Evolutionary conservation across 1,140 invertebrate species (phyloP).

Genomic region (Frieseomelitta varia): DNA sequence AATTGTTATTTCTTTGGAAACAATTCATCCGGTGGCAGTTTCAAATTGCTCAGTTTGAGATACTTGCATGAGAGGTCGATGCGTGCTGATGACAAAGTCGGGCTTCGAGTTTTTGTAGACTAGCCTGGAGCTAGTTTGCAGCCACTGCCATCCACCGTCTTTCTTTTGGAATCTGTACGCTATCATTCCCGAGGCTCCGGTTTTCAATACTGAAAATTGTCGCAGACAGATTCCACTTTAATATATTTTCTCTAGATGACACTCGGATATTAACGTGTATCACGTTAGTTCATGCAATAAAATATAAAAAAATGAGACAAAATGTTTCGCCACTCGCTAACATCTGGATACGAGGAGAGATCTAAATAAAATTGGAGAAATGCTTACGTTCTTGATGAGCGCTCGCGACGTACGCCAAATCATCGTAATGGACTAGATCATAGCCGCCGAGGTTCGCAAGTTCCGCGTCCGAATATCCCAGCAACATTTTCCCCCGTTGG

Average conservation of each 20-base stretch:
- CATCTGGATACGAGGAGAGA: no score
- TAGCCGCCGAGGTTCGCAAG: constrained; percentile 96
- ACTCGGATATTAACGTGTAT: neutral
- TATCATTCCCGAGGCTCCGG: constrained; percentile 98
- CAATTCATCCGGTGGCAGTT: no score
- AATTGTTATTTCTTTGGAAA: no score
- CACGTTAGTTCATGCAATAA: no score
- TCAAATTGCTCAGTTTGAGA: no score
- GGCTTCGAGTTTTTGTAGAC: constrained; percentile 99
- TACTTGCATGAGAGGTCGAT: constrained; percentile 97
- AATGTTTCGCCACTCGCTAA: no score
- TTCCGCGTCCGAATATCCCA: constrained; percentile 96
- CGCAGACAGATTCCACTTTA: neutral
- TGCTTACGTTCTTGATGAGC: constrained; percentile 99
- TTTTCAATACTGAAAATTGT: constrained; percentile 94
- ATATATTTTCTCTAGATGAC: neutral
- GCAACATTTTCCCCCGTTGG: constrained; percentile 96
- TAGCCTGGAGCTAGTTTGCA: constrained; percentile 97
- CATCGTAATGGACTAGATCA: constrained; percentile 98
- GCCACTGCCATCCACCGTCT: constrained; percentile 97
- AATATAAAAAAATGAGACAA: no score
- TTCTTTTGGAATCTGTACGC: constrained; percentile 98
- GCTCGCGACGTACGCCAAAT: constrained; percentile 98
- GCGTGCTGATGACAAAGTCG: constrained; percentile 98
- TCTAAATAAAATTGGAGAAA: no score